Evolutionary conservation across 1,140 invertebrate species (phyloP).

Genomic region (Brevipalpus yothersi): DNA sequence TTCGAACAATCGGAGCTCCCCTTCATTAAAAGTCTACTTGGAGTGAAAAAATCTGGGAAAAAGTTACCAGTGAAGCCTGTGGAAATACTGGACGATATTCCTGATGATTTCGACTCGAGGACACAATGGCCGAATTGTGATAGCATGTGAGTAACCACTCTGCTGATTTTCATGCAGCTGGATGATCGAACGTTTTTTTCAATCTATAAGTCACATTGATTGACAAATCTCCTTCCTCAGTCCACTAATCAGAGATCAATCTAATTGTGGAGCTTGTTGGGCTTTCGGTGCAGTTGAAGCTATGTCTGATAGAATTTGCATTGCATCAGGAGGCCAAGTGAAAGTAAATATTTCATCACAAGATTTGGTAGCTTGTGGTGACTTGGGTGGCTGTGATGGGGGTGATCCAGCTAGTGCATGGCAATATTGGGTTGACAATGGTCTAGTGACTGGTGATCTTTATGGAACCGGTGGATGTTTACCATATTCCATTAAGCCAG

Average conservation of each 20-base stretch:
- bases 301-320: constrained; percentile 72
- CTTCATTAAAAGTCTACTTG: constrained; percentile 38
- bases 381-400: constrained; percentile 35
- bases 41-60: constrained; percentile 30
- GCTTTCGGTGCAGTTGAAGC: constrained; percentile 79
- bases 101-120: constrained; percentile 50
- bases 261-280: constrained; percentile 24
- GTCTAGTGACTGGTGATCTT: constrained; percentile 56
- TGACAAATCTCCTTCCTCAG: too few relatives aligned
- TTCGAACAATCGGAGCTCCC: constrained; percentile 15
- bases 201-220: too few relatives aligned
- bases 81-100: constrained; percentile 24
- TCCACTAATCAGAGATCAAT: constrained; percentile 49
- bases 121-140: constrained; percentile 58
- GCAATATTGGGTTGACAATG: constrained; percentile 50
- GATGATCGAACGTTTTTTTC: too few relatives aligned
- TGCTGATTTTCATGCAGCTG: too few relatives aligned
- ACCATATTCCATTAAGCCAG: constrained; percentile 57
- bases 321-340: constrained; percentile 42
- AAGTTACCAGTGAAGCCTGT: constrained; percentile 18
- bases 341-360: constrained; percentile 58
- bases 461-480: constrained; percentile 44
- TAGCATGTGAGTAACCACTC: too few relatives aligned
- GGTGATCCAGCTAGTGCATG: constrained; percentile 53
- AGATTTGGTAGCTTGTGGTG: constrained; percentile 59